Evolutionary conservation across 2,888 invertebrate genomes (phyloP).

Genomic region (Mamestra brassicae): DNA sequence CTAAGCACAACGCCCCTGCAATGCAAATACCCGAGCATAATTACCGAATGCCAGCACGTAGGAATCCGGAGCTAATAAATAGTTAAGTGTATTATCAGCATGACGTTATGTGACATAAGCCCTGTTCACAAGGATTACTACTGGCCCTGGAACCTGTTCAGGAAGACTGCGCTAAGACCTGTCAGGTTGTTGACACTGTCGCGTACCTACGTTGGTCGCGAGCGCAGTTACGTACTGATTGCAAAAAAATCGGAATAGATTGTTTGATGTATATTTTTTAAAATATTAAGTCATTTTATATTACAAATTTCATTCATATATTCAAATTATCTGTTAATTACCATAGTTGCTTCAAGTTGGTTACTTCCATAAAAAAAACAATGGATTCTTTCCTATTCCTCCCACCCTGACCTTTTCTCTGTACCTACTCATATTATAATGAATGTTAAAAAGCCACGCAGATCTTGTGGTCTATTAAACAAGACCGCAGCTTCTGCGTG

Average conservation of each 20-base stretch:
- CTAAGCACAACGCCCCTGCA: neutral
- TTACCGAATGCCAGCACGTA: conserved; percentile 17
- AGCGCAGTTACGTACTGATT: conserved; percentile 69
- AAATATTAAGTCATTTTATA: neutral
- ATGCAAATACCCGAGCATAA: conserved; percentile 21
- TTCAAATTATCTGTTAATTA: neutral
- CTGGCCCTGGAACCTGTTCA: conserved; percentile 67
- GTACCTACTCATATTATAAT: neutral
- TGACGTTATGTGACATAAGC: conserved; percentile 58
- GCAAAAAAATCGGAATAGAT: conserved; percentile 30
- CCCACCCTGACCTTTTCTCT: neutral
- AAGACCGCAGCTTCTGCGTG: neutral
- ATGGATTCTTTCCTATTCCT: no score
- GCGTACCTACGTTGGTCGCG: conserved; percentile 74
- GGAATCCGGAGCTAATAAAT: conserved; percentile 43
- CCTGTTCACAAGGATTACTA: conserved; percentile 61
- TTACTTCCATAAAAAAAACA: neutral
- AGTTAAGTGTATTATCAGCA: conserved; percentile 38
- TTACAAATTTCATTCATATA: no score
- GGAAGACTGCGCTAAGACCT: conserved; percentile 72
- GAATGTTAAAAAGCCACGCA: conserved; percentile 3
- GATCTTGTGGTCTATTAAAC: conserved; percentile 12
- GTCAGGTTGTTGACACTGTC: conserved; percentile 85
- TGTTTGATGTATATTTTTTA: neutral
- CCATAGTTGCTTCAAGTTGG: neutral